Percentiles rank a stretch among this genome's conserved stretches.
These are phyloP conservation scores for Psilopsiagon aymara DNA, from an alignment of 2,113 vertebrate genomes.

Conservation along the genomic window DNA sequence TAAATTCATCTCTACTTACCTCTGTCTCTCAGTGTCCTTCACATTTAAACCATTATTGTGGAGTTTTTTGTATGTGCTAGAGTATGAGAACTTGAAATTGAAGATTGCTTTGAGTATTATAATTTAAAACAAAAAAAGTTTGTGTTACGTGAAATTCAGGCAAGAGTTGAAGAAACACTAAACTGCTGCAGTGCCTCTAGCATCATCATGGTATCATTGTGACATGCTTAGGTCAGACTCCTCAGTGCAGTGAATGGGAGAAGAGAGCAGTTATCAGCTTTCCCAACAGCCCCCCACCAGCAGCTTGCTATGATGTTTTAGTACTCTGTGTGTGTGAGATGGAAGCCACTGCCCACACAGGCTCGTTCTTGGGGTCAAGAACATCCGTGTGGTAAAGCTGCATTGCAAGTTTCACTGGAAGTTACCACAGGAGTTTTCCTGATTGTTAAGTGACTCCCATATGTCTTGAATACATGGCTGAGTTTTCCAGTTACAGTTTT, in stretches of 20 bases:
- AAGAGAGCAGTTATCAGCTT: neutral
- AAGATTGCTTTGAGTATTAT: neutral
- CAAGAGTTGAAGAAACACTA: neutral
- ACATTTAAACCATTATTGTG: neutral
- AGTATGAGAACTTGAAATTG: neutral
- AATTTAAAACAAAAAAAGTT: neutral
- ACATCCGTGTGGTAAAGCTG: rapidly evolving
- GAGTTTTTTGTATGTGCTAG: neutral
- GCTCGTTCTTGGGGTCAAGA: neutral
- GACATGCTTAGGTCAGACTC: neutral
- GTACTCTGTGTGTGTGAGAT: no score
- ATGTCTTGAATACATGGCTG: neutral
- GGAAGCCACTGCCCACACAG: rapidly evolving
- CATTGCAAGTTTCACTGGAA: neutral
- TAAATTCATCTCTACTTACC: neutral
- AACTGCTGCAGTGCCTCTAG: neutral
- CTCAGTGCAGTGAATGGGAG: rapidly evolving
- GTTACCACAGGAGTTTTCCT: neutral
- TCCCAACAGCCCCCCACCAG: neutral
- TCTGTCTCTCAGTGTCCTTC: neutral
- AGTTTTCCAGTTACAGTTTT: neutral
- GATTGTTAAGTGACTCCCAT: rapidly evolving
- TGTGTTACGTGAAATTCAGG: neutral
- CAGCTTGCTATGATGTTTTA: neutral
- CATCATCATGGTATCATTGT: neutral